A percentile compares a stretch with the other conserved stretches of the same genome.
Evolutionary conservation across 1,140 invertebrate species (phyloP).

Genomic region (Drosophila malerkotliana): DNA sequence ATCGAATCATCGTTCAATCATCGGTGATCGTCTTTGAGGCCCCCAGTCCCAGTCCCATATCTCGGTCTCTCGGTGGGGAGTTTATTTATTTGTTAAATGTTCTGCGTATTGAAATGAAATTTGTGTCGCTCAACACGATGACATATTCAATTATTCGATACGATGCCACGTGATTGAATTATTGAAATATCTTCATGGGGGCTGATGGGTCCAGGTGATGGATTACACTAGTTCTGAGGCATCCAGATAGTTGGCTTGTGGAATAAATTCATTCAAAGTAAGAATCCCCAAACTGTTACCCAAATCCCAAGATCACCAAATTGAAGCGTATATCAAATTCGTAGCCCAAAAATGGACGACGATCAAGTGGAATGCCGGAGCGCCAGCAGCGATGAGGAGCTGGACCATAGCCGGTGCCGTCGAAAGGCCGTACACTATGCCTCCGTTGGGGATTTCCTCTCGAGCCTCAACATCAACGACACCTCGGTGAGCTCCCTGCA

Average conservation of each 20-base stretch:
- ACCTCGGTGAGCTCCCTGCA: conserved; percentile 22
- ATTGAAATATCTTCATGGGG: conserved; percentile 53
- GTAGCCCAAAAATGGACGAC: background rate
- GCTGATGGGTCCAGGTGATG: background rate
- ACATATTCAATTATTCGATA: conserved; percentile 80
- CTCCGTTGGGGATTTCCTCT: conserved; percentile 34
- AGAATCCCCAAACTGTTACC: background rate
- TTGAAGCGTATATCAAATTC: background rate
- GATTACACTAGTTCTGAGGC: background rate
- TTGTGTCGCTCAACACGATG: conserved; percentile 80
- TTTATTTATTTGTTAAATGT: conserved; percentile 51
- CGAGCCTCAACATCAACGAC: conserved; percentile 40
- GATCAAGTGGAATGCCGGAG: background rate
- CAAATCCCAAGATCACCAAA: background rate
- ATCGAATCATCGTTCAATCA: conserved; percentile 40
- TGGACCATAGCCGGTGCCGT: background rate
- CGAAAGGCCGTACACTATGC: conserved; percentile 39
- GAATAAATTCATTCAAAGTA: background rate
- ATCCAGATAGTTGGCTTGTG: background rate
- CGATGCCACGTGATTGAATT: conserved; percentile 81
- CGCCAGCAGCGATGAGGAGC: conserved; percentile 16
- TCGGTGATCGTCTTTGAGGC: conserved; percentile 71
- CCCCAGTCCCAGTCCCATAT: conserved; percentile 16
- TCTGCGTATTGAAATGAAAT: conserved; percentile 82
- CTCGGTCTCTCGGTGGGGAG: no score